These are phyloP conservation scores for Drosophila seguyi DNA, from an alignment of 1,140 invertebrate species.

Conservation along the genomic window DNA sequence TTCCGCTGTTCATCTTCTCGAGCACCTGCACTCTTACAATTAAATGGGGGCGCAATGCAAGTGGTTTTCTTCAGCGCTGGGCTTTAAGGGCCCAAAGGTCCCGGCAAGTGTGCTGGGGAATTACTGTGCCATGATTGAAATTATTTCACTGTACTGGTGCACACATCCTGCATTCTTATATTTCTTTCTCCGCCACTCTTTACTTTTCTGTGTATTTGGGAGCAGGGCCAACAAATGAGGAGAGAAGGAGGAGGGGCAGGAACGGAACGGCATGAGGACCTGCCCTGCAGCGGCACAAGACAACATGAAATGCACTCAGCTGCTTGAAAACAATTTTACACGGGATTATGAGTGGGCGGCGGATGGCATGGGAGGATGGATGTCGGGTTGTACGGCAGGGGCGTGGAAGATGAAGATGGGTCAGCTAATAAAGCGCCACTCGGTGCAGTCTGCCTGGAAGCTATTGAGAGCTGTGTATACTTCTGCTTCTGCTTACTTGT, in stretches of 20 bases:
- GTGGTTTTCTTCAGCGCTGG: slow-evolving; percentile 29
- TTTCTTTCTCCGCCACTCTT: background rate
- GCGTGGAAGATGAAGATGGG: slow-evolving; percentile 34
- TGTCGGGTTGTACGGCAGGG: background rate
- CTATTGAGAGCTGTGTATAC: slow-evolving; percentile 46
- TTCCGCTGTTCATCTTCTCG: slow-evolving; percentile 12
- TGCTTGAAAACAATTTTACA: slow-evolving; percentile 77
- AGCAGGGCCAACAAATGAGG: slow-evolving; percentile 41
- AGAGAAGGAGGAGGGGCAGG: background rate
- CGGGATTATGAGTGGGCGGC: slow-evolving; percentile 65
- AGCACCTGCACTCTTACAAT: slow-evolving; percentile 53
- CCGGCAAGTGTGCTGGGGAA: slow-evolving; percentile 48
- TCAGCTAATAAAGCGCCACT: slow-evolving; percentile 75
- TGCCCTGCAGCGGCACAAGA: slow-evolving; percentile 44
- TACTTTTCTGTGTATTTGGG: slow-evolving; percentile 23
- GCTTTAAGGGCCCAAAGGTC: slow-evolving; percentile 31
- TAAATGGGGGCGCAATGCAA: slow-evolving; percentile 56
- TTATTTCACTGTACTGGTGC: slow-evolving; percentile 66
- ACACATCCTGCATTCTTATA: slow-evolving; percentile 46
- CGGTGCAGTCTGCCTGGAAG: slow-evolving; percentile 51
- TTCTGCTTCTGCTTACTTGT: slow-evolving; percentile 67
- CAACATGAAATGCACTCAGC: slow-evolving; percentile 65
- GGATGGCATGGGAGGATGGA: background rate
- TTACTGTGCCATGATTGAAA: slow-evolving; percentile 77
- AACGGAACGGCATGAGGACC: slow-evolving; percentile 13